These are phyloP conservation scores for Zophobas atratus DNA, from an alignment of 1,140 invertebrate species.

Conservation along the genomic window DNA sequence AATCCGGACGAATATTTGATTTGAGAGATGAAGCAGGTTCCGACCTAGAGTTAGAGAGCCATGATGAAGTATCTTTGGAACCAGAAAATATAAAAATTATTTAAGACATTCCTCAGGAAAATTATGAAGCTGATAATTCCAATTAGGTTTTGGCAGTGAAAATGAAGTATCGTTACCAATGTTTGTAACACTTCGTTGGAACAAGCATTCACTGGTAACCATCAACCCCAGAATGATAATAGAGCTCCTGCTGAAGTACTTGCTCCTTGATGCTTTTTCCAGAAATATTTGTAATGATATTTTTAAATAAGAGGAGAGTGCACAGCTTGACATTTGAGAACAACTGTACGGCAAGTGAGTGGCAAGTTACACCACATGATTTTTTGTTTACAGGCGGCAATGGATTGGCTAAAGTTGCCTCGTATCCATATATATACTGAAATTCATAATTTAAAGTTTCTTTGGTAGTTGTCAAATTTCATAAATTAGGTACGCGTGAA, in stretches of 20 bases:
- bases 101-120: not conserved
- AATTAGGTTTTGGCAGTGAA: not conserved
- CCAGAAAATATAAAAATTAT: not conserved
- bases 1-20: too few relatives aligned
- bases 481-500: slow-evolving; percentile 27
- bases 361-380: not conserved
- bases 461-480: slow-evolving; percentile 32
- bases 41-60: too few relatives aligned
- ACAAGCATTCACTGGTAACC: not conserved
- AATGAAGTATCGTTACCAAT: not conserved
- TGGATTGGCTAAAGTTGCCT: slow-evolving; percentile 30
- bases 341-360: not conserved
- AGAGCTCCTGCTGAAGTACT: not conserved
- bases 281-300: not conserved
- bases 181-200: not conserved
- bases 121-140: not conserved
- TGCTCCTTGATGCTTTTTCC: not conserved
- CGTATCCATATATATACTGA: slow-evolving; percentile 45
- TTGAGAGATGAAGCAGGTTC: too few relatives aligned
- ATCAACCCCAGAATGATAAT: not conserved
- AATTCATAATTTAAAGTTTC: slow-evolving; percentile 45
- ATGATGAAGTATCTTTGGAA: not conserved
- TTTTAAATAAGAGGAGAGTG: not conserved
- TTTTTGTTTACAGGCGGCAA: slow-evolving; percentile 36
- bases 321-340: not conserved